phyloP scores from a whole-genome alignment of 2,888 invertebrate genomes.

The Aleiodes alternator region DNA sequence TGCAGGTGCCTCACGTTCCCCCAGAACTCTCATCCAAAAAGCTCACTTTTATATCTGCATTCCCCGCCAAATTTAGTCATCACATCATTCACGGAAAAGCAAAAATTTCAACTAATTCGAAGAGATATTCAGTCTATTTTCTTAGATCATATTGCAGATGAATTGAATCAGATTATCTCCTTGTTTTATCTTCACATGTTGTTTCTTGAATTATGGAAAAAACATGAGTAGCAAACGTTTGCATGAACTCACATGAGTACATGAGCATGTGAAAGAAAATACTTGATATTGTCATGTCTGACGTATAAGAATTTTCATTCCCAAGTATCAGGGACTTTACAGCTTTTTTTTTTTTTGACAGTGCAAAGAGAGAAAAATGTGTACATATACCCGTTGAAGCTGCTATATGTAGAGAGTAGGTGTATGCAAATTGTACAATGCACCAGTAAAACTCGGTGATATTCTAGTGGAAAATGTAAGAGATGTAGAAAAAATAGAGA shows the following conservation, averaged over 20 bases:
- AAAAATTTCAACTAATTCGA: constrained; percentile 15
- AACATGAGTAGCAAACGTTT: neutral
- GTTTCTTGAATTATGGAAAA: neutral
- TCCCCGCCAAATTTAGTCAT: neutral
- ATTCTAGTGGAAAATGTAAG: constrained; percentile 14
- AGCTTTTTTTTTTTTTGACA: neutral
- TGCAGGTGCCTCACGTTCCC: neutral
- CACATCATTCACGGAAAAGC: neutral
- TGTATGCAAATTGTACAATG: constrained; percentile 26
- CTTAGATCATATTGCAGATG: too few relatives aligned
- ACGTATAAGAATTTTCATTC: neutral
- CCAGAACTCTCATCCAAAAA: neutral
- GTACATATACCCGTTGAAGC: neutral
- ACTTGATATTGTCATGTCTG: constrained; percentile 31
- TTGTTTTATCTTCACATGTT: neutral
- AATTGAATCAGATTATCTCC: too few relatives aligned
- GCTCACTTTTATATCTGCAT: constrained; percentile 2
- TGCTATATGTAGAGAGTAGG: constrained; percentile 17
- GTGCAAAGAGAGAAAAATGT: too few relatives aligned
- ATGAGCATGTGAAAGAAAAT: neutral
- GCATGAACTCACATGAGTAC: constrained; percentile 6
- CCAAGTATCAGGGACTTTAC: constrained; percentile 25
- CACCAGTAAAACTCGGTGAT: constrained; percentile 9
- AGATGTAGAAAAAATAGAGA: constrained; percentile 12
- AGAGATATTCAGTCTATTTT: neutral